Evolutionary conservation across 2,888 invertebrate species (phyloP), one percentile per base, ranked within the genome.

Genomic region (Calliopum simillimum): DNA sequence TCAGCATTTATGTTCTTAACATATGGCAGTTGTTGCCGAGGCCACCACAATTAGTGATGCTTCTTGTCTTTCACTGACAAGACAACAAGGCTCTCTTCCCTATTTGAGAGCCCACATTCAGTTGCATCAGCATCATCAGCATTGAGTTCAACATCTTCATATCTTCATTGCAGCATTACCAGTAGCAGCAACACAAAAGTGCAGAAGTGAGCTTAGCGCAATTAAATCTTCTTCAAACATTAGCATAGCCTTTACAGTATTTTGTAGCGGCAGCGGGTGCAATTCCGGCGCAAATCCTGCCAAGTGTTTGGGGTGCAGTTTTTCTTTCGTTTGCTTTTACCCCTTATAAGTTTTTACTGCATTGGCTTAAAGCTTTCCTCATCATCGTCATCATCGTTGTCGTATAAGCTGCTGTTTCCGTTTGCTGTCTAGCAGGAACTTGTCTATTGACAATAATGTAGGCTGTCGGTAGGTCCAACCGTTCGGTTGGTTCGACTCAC

Each of bases 161-260:
- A 5, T 47, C 49, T 63, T 64, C 25, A 49, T 43, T 12, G 12
- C 61, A 19, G 33, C 46, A 33, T 14, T 58, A 33, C 23, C 65
- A 21, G 12, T 44, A 19, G 33, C 46, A 33, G 21, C 67, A 33
- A 46, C 65, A 21, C 33, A 47, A 59, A 33, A 49, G 16, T 19
- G 16, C 8, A 33, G 33, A 33, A 33, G 33, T 33, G 5, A 41
- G 58, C 58, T 58, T 49, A 59, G 66, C 58, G 19, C 71, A 69
- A 69, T 71, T 71, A 69, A 70, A 51, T 33, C 67, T 61, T 67
- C 70, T 73, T 74, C 73, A 75, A 75, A 77, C 72, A 74, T 76
- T 75, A 75, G 75, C 74, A 73, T 68, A 75, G 75, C 75, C 75
- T 75, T 74, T 73, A 49, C 47, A 21, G 44, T 21, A n/a, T n/a